Percentiles rank a stretch among this genome's conserved stretches.
phyloP scores from a whole-genome alignment of 2,113 vertebrate species.

The Perccottus glenii region DNA sequence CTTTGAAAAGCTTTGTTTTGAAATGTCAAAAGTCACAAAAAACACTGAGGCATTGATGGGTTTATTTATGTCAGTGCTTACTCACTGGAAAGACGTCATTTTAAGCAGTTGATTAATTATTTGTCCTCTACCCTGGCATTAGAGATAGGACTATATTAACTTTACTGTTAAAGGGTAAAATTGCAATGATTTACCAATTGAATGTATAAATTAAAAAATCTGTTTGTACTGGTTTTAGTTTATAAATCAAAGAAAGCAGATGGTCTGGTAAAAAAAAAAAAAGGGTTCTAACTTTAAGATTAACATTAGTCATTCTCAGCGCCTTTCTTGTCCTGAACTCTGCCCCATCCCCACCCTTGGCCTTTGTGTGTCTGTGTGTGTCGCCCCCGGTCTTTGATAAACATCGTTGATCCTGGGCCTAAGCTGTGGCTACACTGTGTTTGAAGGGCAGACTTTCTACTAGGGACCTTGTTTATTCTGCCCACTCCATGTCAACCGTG shows the following conservation, averaged over 20 bases:
- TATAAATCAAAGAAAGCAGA: too few species aligned
- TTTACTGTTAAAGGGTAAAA: too few species aligned
- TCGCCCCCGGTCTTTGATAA: constrained; percentile 63
- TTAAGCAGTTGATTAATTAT: too few species aligned
- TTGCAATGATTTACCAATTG: too few species aligned
- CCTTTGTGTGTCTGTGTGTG: constrained; percentile 28
- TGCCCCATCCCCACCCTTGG: constrained; percentile 18
- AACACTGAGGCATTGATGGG: background rate
- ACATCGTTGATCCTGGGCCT: constrained; percentile 70
- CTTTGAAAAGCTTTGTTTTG: background rate
- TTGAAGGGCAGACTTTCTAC: constrained; percentile 66
- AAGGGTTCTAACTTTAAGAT: too few species aligned
- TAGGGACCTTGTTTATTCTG: constrained; percentile 74
- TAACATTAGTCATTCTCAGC: background rate
- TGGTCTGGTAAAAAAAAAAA: too few species aligned
- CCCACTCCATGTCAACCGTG: constrained; percentile 65
- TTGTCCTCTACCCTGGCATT: too few species aligned
- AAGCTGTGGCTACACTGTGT: constrained; percentile 57
- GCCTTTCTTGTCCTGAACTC: background rate
- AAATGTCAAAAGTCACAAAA: background rate
- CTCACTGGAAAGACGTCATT: background rate
- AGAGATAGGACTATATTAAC: too few species aligned
- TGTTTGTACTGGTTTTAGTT: too few species aligned
- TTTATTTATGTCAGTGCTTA: background rate
- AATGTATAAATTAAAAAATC: too few species aligned